These are phyloP conservation scores for Melieria picta DNA, from an alignment of 2,888 invertebrate species.

Conservation along the genomic window DNA sequence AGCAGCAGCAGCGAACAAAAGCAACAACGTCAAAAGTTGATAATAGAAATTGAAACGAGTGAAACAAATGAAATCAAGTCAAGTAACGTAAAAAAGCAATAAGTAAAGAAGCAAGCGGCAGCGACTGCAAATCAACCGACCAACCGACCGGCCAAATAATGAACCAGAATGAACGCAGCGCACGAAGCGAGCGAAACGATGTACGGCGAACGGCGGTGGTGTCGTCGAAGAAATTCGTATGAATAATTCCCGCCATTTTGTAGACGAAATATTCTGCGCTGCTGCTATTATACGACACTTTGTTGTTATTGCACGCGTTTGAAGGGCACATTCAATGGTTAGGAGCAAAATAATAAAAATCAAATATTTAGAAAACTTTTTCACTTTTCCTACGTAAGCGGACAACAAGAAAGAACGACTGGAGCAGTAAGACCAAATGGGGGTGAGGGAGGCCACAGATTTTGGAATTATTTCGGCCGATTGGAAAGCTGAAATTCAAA, in stretches of 20 bases:
- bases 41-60: conserved; percentile 8
- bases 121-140: not conserved
- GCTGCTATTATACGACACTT: conserved; percentile 3
- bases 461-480: conserved; percentile 61
- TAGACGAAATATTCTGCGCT: conserved; percentile 34
- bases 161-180: no score
- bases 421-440: not conserved
- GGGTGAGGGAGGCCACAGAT: not conserved
- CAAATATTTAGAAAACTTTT: not conserved
- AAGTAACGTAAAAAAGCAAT: no score
- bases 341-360: not conserved
- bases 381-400: not conserved
- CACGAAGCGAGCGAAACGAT: not conserved
- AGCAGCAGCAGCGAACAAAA: not conserved
- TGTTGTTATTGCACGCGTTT: conserved; percentile 12
- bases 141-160: not conserved
- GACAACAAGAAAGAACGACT: not conserved
- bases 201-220: not conserved
- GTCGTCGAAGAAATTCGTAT: not conserved
- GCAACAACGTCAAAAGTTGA: not conserved
- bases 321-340: not conserved
- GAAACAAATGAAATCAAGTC: not conserved
- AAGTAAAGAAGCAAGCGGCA: not conserved
- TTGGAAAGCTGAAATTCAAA: conserved; percentile 21
- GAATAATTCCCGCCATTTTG: conserved; percentile 41